A percentile compares a stretch with the other conserved stretches of the same genome.
Conservation (phyloP, 1,140 invertebrate genomes). For the Battus philenor region DNA sequence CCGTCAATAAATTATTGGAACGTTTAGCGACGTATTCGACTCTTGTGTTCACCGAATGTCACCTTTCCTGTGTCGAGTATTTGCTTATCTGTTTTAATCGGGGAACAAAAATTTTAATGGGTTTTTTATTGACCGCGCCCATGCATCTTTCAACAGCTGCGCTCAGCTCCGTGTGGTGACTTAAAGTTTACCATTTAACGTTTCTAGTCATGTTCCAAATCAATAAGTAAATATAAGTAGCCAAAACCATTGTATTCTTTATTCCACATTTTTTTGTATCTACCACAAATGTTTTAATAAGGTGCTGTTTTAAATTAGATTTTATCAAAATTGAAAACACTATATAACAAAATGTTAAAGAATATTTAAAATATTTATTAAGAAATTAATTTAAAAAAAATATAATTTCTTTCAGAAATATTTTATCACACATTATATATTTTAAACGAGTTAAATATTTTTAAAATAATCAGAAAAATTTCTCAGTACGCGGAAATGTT, state of each 20-base stretch:
- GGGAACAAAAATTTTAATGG: slow-evolving; percentile 46
- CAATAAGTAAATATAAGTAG: slow-evolving; percentile 7
- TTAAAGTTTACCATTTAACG: slow-evolving; percentile 7
- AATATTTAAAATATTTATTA: too few relatives aligned
- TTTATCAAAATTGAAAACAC: too few relatives aligned
- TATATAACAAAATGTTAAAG: too few relatives aligned
- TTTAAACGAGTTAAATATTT: too few relatives aligned
- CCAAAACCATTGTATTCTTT: slow-evolving; percentile 8
- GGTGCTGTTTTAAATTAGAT: too few relatives aligned
- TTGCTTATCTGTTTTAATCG: slow-evolving; percentile 59
- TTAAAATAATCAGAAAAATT: too few relatives aligned
- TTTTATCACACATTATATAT: too few relatives aligned
- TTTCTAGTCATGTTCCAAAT: slow-evolving; percentile 13
- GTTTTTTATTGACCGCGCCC: slow-evolving; percentile 44
- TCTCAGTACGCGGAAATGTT: too few relatives aligned
- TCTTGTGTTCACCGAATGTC: slow-evolving; percentile 68
- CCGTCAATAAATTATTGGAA: slow-evolving; percentile 65
- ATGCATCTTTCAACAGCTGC: slow-evolving; percentile 43
- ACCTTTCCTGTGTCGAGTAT: slow-evolving; percentile 57
- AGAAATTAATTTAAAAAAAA: too few relatives aligned
- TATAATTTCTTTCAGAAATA: too few relatives aligned
- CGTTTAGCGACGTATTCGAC: slow-evolving; percentile 53
- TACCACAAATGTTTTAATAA: too few relatives aligned
- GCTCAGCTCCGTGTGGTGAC: slow-evolving; percentile 3
- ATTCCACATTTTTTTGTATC: slow-evolving; percentile 8